Percentiles rank a stretch among this genome's conserved stretches.
Evolutionary conservation across 2,888 invertebrate species (phyloP).

Genomic region (Idaea aversata): DNA sequence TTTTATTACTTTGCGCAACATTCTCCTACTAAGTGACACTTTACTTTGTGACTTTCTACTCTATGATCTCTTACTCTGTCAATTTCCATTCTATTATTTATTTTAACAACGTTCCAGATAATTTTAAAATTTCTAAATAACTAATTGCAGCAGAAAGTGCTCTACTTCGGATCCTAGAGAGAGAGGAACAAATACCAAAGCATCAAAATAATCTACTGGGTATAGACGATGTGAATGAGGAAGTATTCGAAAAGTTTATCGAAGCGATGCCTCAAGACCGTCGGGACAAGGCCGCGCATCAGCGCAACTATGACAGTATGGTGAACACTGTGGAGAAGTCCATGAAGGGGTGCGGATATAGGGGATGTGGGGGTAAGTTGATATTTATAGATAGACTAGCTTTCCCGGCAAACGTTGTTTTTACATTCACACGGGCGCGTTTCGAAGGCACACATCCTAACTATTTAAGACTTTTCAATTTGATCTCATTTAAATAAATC

Average conservation of each 20-base stretch:
- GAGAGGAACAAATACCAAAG: conserved; percentile 38
- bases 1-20: too few relatives aligned
- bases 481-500: too few relatives aligned
- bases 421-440: too few relatives aligned
- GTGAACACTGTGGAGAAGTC: conserved; percentile 42
- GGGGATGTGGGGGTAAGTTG: conserved; percentile 53
- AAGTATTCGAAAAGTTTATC: conserved; percentile 49
- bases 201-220: conserved; percentile 10
- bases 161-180: conserved; percentile 51
- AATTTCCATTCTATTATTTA: too few relatives aligned
- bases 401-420: too few relatives aligned
- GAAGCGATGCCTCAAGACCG: conserved; percentile 46
- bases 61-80: too few relatives aligned
- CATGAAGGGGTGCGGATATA: conserved; percentile 50
- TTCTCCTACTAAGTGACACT: too few relatives aligned
- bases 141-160: conserved; percentile 45
- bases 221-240: conserved; percentile 38
- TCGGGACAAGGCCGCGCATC: conserved; percentile 43
- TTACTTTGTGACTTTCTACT: too few relatives aligned
- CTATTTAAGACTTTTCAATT: too few relatives aligned
- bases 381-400: conserved; percentile 2
- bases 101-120: not conserved
- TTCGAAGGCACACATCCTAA: too few relatives aligned
- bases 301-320: conserved; percentile 51
- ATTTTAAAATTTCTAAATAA: not conserved